phyloP scores from a whole-genome alignment of 2,113 vertebrate genomes.

The Lynx canadensis region DNA sequence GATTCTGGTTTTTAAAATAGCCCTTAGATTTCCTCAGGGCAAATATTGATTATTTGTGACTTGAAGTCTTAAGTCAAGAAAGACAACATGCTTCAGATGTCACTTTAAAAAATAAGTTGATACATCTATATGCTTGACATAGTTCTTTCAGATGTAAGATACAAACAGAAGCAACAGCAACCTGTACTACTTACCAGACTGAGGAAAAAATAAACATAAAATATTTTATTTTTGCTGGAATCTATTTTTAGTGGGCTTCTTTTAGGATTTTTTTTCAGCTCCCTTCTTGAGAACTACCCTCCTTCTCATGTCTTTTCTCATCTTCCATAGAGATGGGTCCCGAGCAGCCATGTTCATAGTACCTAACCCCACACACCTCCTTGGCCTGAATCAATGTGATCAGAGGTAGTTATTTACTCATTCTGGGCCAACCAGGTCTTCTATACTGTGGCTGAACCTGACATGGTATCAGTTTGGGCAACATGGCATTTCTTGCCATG shows the following conservation, averaged over 20 bases:
- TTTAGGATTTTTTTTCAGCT: background rate
- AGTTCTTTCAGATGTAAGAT: conserved; percentile 36
- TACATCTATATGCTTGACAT: background rate
- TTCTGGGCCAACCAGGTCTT: background rate
- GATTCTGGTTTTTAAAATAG: conserved; percentile 62
- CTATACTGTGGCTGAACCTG: background rate
- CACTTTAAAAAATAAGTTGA: conserved; percentile 44
- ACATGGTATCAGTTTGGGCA: background rate
- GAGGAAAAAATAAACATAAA: background rate
- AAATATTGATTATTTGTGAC: conserved; percentile 77
- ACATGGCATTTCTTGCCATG: background rate
- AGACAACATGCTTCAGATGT: conserved; percentile 63
- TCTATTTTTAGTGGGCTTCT: background rate
- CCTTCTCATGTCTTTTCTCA: background rate
- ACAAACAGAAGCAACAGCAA: conserved; percentile 19
- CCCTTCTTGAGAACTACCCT: background rate
- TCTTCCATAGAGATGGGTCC: background rate
- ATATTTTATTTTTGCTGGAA: conserved; percentile 40
- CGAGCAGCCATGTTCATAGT: background rate
- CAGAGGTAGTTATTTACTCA: background rate
- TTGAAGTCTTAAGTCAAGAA: conserved; percentile 72
- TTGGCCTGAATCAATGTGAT: background rate
- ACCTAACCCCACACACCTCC: background rate
- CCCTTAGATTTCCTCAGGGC: conserved; percentile 38
- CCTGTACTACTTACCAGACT: background rate